Evolutionary conservation across 2,113 vertebrate genomes (phyloP).

Genomic region (Leucopternis melanops): DNA sequence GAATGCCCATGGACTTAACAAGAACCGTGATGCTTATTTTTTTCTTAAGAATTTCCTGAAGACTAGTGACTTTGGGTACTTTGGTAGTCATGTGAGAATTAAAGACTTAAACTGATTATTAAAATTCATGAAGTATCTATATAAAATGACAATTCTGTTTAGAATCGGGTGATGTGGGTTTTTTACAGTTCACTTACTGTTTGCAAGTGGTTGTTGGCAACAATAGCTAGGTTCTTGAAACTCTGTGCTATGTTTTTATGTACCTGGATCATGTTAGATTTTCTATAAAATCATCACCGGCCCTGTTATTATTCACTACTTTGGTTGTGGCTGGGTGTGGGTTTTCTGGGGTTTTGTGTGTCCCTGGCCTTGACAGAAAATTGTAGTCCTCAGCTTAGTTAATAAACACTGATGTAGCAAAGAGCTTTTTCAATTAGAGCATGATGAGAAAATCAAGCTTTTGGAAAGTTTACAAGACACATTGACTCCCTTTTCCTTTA

Average conservation of each 20-base stretch:
- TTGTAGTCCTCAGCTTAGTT: neutral
- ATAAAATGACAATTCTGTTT: neutral
- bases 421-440: neutral
- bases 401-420: neutral
- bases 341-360: neutral
- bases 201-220: neutral
- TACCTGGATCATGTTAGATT: neutral
- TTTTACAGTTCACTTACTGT: neutral
- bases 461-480: neutral
- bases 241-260: neutral
- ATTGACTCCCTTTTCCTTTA: neutral
- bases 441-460: neutral
- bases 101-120: neutral
- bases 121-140: neutral
- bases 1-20: neutral
- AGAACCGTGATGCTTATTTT: neutral
- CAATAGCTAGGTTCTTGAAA: neutral
- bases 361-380: neutral
- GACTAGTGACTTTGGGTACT: neutral
- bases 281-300: neutral
- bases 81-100: neutral
- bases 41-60: neutral
- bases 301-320: neutral
- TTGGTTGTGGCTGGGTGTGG: neutral
- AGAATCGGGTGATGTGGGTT: accelerated